These are phyloP conservation scores for Drosophila baimaii DNA, from an alignment of 1,140 invertebrate genomes.

Conservation along the genomic window DNA sequence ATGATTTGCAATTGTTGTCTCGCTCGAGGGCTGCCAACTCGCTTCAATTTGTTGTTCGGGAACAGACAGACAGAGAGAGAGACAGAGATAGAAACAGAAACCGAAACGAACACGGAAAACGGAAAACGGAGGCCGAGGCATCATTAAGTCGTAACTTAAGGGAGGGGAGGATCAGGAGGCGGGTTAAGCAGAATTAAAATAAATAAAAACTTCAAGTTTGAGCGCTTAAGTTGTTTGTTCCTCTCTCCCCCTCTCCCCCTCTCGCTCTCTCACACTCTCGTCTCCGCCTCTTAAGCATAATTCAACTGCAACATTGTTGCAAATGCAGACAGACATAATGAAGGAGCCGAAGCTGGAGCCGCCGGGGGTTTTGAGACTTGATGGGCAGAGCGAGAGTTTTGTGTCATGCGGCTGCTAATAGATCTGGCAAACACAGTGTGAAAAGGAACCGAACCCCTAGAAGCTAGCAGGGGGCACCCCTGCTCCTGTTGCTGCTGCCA, in stretches of 20 bases:
- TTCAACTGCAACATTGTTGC: slow-evolving; percentile 77
- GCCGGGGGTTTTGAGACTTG: slow-evolving; percentile 17
- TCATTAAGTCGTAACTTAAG: slow-evolving; percentile 61
- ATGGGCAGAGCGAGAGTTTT: slow-evolving; percentile 58
- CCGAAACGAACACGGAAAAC: slow-evolving; percentile 12
- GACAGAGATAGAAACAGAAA: background rate
- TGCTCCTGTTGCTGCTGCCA: slow-evolving; percentile 6
- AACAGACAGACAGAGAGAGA: background rate
- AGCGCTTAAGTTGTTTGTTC: slow-evolving; percentile 81
- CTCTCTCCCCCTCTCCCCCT: slow-evolving; percentile 13
- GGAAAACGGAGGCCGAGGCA: slow-evolving; percentile 29
- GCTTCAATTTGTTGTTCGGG: slow-evolving; percentile 14
- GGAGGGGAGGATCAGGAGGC: slow-evolving; percentile 20
- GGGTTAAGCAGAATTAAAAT: slow-evolving; percentile 66
- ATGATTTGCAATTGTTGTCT: slow-evolving; percentile 48
- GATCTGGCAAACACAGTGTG: slow-evolving; percentile 72
- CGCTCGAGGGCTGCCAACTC: slow-evolving; percentile 15
- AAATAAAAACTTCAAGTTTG: slow-evolving; percentile 78
- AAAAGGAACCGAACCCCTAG: slow-evolving; percentile 37
- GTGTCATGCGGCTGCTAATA: slow-evolving; percentile 66
- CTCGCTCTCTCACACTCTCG: background rate
- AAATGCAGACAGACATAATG: slow-evolving; percentile 68
- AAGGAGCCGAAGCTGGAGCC: slow-evolving; percentile 29
- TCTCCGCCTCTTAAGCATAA: slow-evolving; percentile 70
- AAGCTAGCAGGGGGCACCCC: slow-evolving; percentile 3